Evolutionary conservation across 1,140 invertebrate species (phyloP), one percentile per base, ranked within the genome.

Genomic region (Schmidtea mediterranea): DNA sequence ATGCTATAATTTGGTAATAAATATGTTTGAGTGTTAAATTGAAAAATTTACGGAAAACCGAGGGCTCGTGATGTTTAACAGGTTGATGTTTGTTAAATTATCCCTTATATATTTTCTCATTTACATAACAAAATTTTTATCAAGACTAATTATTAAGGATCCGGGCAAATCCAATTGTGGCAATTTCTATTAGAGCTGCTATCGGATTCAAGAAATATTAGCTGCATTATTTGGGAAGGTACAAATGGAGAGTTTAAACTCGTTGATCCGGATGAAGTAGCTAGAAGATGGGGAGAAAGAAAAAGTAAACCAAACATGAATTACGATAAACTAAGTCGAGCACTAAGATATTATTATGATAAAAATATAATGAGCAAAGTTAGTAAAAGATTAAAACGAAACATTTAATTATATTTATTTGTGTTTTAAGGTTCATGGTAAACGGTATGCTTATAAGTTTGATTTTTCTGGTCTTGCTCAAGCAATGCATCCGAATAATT

Each of bases 241-340:
- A 48, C 46, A 16, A 48, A 48, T 24, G 80, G 80, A 1, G 82
- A 92, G 65, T 94, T 95, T 70, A 89, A 92, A 69, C 73, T 97
- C 52, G 82, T 81, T 8, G 86, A 95, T 68, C 89, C 89, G 0
- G 89, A 95, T 61, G 87, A 94, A 62, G 89, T 97, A 40, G 89
- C 89, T 1, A 72, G 84, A 52, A 71, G 82, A 54, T 97, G 89
- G 90, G 90, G 90, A 43, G 86, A 92, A 66, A 71, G 87, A 50
- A 97, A 97, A 67, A 86, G 80, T 37, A 95, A 95, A 66, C 89
- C 89, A 26, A 95, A 95, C 66, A 97, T 97, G 89, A 97, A 97
- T 70, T 95, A 95, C 66, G 89, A 95, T 69, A 97, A 97, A 71
- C 75, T 97, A 53, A 89, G 82, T 59, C 73, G 89, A 53, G 87